phyloP scores from a whole-genome alignment of 2,888 invertebrate genomes.

The Hydrotaea cyrtoneurina region DNA sequence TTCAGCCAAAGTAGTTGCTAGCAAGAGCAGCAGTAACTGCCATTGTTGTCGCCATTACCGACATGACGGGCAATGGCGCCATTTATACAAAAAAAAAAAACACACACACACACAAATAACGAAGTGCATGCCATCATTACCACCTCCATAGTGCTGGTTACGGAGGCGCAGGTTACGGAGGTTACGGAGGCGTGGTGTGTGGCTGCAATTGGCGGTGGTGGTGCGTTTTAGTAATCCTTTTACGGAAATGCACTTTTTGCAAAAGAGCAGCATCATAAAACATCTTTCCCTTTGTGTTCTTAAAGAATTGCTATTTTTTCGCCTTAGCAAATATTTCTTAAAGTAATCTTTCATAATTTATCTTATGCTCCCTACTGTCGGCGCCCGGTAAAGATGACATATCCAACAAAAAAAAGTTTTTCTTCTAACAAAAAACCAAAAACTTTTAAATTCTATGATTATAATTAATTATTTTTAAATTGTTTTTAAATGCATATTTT shows the following conservation, averaged over 20 bases:
- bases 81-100: conserved; percentile 20
- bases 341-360: too few relatives aligned
- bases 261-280: background rate
- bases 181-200: background rate
- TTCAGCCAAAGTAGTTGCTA: conserved; percentile 32
- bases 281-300: background rate
- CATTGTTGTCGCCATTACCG: conserved; percentile 42
- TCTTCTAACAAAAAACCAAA: too few relatives aligned
- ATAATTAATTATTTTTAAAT: too few relatives aligned
- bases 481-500: too few relatives aligned
- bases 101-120: too few relatives aligned
- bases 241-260: background rate
- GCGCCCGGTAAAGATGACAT: too few relatives aligned
- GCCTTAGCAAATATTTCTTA: background rate
- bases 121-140: background rate
- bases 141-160: background rate
- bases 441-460: too few relatives aligned
- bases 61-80: conserved; percentile 36
- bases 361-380: too few relatives aligned
- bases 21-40: conserved; percentile 15
- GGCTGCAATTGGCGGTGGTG: background rate
- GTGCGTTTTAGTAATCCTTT: background rate
- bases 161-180: background rate
- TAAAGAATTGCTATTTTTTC: background rate
- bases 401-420: too few relatives aligned